Conservation (phyloP, 2,888 invertebrate species). For the Drosophila multiciliata region DNA sequence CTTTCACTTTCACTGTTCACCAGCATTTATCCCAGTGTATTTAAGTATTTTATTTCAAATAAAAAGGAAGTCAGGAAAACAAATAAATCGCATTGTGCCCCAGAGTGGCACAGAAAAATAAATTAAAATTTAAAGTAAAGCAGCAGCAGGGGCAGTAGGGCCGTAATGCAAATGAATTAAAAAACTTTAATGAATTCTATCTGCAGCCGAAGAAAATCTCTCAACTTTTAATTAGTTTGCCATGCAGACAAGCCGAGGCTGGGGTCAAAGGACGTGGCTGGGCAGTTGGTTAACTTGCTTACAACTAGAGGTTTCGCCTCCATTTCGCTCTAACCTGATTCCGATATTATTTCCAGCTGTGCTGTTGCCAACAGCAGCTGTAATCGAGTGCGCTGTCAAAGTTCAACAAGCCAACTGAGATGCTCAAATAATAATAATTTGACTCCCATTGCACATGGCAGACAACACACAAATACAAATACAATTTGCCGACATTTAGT, state of each 20-base stretch:
- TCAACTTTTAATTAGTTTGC: constrained; percentile 79
- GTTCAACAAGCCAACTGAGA: constrained; percentile 65
- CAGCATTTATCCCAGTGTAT: constrained; percentile 41
- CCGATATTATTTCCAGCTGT: constrained; percentile 33
- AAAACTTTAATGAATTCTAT: constrained; percentile 65
- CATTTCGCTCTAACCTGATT: constrained; percentile 19
- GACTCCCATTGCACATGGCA: constrained; percentile 21
- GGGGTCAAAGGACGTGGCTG: constrained; percentile 2
- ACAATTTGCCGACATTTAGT: constrained; percentile 22
- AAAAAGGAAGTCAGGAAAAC: constrained; percentile 11
- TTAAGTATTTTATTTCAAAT: constrained; percentile 30
- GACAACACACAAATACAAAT: constrained; percentile 15
- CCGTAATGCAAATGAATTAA: constrained; percentile 57
- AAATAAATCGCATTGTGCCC: constrained; percentile 44
- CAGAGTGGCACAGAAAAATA: constrained; percentile 40
- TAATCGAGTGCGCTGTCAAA: constrained; percentile 37
- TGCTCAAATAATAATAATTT: constrained; percentile 50
- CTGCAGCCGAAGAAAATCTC: constrained; percentile 66
- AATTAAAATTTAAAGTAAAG: constrained; percentile 73
- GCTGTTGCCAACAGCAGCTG: constrained; percentile 13
- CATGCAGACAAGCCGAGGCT: constrained; percentile 38
- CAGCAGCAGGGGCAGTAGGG: constrained; percentile 26
- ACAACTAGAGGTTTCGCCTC: constrained; percentile 32
- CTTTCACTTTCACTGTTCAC: constrained; percentile 33
- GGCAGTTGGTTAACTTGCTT: constrained; percentile 14